Base-by-base conservation (phyloP, 1,140 invertebrate genomes). In the Caenorhabditis elegans region DNA sequence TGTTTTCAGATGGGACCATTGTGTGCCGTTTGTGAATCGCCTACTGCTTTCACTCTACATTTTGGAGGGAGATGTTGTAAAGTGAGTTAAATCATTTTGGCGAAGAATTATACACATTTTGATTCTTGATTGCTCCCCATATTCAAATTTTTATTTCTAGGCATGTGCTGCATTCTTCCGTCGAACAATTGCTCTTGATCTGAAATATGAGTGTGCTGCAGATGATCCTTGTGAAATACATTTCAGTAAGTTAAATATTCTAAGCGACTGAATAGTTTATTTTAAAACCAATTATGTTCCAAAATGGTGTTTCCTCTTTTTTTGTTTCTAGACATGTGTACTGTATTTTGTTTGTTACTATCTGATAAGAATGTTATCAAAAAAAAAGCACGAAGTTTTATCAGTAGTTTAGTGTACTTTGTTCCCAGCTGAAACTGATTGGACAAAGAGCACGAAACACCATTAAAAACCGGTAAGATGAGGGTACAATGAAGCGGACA, bases 161-260 rank as follows among this genome's bases (percentile, higher is more conserved):
- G 60, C 60, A 5, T 70, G 60, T 11, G 60, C 60, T 11, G 60
- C 60, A 70, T 70, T 70, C 34, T 70, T 70, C 34, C 60, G 60
- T 34, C 60, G 60, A 22, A 70, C 60, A 19, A n/a, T 70, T 10
- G 60, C 60, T 10, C 60, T 70, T 22, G 60, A 70, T 70, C 13
- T 70, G 60, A 70, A 70, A 10, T 70, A 70, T 13, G 60, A 70
- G 10, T 70, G 60, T 70, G 31, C 34, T 70, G 17, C 60, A 3
- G 60, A 43, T 19, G 34, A 22, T 10, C 60, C 60, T 6, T 70
- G 60, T 39, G 60, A 70, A 43, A 70, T 70, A 3, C 60, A 70
- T 70, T 70, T 70, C n/a, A 70, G 60, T 70, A 70, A 70, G 60
- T 70, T 70, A n/a, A n/a, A n/a, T n/a, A n/a, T n/a, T n/a, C n/a